Evolutionary conservation across 2,113 vertebrate species (phyloP).

Genomic region (western clawed frog (Xenopus tropicalis)): DNA sequence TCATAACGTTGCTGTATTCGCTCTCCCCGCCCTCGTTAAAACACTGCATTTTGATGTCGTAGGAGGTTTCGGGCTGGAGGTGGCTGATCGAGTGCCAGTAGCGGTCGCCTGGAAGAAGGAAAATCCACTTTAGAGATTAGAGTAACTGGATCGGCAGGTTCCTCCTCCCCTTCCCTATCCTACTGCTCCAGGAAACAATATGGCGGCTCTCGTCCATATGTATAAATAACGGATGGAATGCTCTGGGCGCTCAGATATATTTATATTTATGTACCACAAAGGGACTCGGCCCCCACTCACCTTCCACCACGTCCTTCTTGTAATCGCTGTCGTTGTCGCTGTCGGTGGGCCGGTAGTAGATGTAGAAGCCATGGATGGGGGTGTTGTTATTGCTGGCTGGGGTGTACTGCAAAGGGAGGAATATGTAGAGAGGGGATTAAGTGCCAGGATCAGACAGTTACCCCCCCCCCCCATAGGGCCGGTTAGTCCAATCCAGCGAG

Average conservation of each 20-base stretch:
- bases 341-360: conserved; percentile 95
- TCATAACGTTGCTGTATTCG: conserved; percentile 96
- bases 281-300: conserved; percentile 53
- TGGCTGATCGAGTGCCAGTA: conserved; percentile 95
- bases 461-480: no score
- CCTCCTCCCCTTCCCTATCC: no score
- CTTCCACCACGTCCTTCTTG: conserved; percentile 93
- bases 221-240: no score
- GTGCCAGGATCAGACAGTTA: no score
- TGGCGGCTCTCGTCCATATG: no score
- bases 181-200: no score
- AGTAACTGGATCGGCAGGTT: neutral
- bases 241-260: no score
- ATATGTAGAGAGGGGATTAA: neutral
- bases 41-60: conserved; percentile 98
- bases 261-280: no score
- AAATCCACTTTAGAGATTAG: neutral
- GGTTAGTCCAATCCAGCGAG: no score
- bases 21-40: conserved; percentile 95
- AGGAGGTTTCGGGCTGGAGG: conserved; percentile 92
- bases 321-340: conserved; percentile 98
- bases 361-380: conserved; percentile 97
- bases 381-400: conserved; percentile 92
- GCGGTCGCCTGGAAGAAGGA: conserved; percentile 68
- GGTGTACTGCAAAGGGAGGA: conserved; percentile 71